Evolutionary conservation across 2,888 invertebrate species (phyloP), one percentile per base, ranked within the genome.

Genomic region (Stomorhina lunata): DNA sequence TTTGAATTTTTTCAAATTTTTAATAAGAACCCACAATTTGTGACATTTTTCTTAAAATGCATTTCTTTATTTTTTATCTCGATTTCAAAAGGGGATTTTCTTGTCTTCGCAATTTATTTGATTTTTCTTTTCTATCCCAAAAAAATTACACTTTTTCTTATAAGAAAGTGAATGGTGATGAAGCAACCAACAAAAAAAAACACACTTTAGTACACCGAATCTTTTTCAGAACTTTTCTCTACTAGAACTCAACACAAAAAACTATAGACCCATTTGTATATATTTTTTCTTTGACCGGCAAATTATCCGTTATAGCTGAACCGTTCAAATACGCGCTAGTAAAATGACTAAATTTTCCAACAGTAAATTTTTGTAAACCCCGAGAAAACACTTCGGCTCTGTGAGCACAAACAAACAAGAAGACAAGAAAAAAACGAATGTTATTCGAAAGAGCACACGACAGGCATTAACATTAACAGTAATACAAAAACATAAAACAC

Each of bases 281-380:
- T n/a, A n/a, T n/a, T n/a, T n/a, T n/a, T n/a, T n/a, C n/a, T 40
- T 45, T 45, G 37, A 71, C 71, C 82, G 71, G 71, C 48, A 53
- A 71, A 40, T 59, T 45, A 53, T 76, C 82, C 82, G 82, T 79
- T 79, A 65, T 43, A 27, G 29, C 15, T 66, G 45, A 82, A 86
- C 89, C 86, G 86, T 88, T 84, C 71, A 77, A 85, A 86, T 85
- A 83, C 84, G 84, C 87, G 88, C 87, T 87, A 87, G 85, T 85
- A 85, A 84, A 86, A 85, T 87, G 87, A 88, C 88, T 88, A 85
- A 88, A 86, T 84, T 83, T 75, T 45, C 68, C 55, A 81, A 75
- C 78, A 59, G 82, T 82, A 76, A 82, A 66, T 63, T 82, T 59
- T 75, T 83, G 59, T 63, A 71, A 57, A 57, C 68, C 65, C n/a